Base-by-base conservation (phyloP, 2,888 invertebrate genomes). In the Drosophila planitibia region DNA sequence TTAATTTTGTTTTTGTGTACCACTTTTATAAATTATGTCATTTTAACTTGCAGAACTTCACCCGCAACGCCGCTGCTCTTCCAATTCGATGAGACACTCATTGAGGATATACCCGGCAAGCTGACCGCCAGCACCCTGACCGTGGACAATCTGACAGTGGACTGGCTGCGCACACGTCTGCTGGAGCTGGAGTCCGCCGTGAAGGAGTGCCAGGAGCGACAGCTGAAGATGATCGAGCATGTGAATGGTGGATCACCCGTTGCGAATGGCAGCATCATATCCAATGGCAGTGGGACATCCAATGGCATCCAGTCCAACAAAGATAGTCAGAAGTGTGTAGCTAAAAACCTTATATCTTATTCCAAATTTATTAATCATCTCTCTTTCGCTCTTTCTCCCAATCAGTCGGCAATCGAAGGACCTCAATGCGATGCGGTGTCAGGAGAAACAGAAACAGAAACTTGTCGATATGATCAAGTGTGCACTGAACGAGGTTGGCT, bases 91-190 rank as follows among this genome's bases (percentile, higher is more conserved):
- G 96, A 97, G 89, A 96, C 96, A 83, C 95, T 98, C 72, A 96
- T 98, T 41, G 97, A 98, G 90, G 97, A 98, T 88, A 97, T 97
- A 62, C 97, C 97, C 60, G 98, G 98, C 12, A 97, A 97, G 93
- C 94, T 98, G 59, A 95, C 96, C 87, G 96, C 97, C n/a, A 97
- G 97, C 94, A 96, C 97, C 91, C 93, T 99, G 79, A 97, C 98
- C 0, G 97, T 98, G 0, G 98, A 99, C 93, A 98, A 98, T 93
- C 95, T 98, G 37, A 99, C 98, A 0, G 96, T 97, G 47, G 98
- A 98, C 90, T 97, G 97, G 96, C 94, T 99, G 67, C 95, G 97
- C 86, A 96, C 96, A 79, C 97, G 97, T 91, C 94, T 97, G 64
- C 95, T 94, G 22, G 97, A 98, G 83, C 93, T 98, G 75, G 98